These are phyloP conservation scores for Protonemura montana DNA, from an alignment of 2,888 invertebrate genomes.

Conservation along the genomic window DNA sequence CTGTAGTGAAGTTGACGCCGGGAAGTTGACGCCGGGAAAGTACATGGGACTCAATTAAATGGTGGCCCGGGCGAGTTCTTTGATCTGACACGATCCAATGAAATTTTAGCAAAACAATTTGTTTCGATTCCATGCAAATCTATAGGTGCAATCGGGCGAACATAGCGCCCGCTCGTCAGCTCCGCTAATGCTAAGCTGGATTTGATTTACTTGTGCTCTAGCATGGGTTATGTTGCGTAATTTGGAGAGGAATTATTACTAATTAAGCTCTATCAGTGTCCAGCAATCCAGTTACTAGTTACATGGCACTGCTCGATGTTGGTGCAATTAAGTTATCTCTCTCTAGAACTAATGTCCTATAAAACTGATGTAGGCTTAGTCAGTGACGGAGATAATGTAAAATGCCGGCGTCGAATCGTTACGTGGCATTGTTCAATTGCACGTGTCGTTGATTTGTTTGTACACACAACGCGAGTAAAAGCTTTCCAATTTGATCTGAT, in stretches of 20 bases:
- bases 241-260: slow-evolving; percentile 3
- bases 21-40: no score
- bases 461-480: neutral
- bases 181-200: neutral
- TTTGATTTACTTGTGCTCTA: neutral
- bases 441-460: neutral
- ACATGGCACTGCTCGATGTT: neutral
- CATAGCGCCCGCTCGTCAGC: neutral
- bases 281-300: slow-evolving; percentile 24
- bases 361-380: neutral
- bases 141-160: neutral
- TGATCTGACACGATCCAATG: neutral
- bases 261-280: slow-evolving; percentile 31
- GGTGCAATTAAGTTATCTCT: neutral
- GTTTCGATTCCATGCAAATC: neutral
- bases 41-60: no score
- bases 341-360: neutral
- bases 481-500: neutral
- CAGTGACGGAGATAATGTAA: neutral
- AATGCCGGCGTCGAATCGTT: neutral
- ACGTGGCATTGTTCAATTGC: neutral
- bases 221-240: neutral
- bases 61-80: neutral
- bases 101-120: neutral
- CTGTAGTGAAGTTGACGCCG: no score